Percentiles rank a stretch among this genome's conserved stretches.
These are phyloP conservation scores for Harpegnathos saltator DNA, from an alignment of 1,140 invertebrate species.

Conservation along the genomic window DNA sequence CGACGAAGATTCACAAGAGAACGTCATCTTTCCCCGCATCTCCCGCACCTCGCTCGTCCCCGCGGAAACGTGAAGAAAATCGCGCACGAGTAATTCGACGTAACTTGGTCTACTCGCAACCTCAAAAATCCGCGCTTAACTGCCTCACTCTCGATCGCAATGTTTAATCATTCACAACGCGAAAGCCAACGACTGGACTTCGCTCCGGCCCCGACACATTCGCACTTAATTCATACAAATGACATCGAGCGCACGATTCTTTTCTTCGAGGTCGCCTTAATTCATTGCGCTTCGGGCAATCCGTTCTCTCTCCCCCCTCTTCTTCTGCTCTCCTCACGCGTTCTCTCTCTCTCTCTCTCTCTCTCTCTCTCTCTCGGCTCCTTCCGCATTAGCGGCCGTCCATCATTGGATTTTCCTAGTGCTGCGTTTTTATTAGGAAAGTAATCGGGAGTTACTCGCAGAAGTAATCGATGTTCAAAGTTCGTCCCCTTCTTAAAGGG, in stretches of 20 bases:
- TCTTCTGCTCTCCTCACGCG: slow-evolving; percentile 10
- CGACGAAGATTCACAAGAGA: no score
- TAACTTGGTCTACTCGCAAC: background rate
- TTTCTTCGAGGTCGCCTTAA: slow-evolving; percentile 33
- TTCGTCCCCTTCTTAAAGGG: slow-evolving; percentile 26
- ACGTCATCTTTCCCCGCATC: background rate
- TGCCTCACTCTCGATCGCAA: no score
- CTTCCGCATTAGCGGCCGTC: slow-evolving; percentile 56
- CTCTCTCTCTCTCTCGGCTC: background rate
- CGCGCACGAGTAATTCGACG: background rate
- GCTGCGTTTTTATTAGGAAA: slow-evolving; percentile 60
- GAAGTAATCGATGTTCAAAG: slow-evolving; percentile 50
- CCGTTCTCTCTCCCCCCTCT: background rate
- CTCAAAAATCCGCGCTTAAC: no score
- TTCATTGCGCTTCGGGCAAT: slow-evolving; percentile 46
- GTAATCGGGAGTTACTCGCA: slow-evolving; percentile 54
- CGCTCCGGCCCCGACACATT: background rate
- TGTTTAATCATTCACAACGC: background rate
- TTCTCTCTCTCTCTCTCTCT: background rate
- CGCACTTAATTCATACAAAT: slow-evolving; percentile 8
- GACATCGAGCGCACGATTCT: background rate
- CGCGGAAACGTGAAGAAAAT: background rate
- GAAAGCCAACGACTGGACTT: background rate
- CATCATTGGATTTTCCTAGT: slow-evolving; percentile 58
- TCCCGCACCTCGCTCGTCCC: background rate